Base-by-base conservation (phyloP, 1,140 invertebrate genomes). In the Drosophila mayri region DNA sequence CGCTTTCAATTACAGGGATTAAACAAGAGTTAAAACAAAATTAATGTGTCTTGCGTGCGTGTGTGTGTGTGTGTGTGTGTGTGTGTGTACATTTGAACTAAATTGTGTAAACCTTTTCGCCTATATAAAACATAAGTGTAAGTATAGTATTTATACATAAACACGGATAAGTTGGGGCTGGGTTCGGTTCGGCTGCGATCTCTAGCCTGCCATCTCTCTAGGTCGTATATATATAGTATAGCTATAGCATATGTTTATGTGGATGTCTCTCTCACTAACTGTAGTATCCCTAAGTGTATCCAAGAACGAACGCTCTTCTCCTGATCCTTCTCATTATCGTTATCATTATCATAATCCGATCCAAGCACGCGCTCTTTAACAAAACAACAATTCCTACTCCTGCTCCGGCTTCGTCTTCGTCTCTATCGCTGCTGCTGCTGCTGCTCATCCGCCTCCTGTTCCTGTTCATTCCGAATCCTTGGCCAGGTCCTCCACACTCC, bases 61-160 rank as follows among this genome's bases (percentile, higher is more conserved):
- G 25, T 5, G 25, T 25, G 41, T 52, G 49, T 30, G 41, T 70
- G 50, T 18, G 25, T 5, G 25, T 25, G 41, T 52, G 49, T 30
- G 41, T 70, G 63, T 70, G 84, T 87, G 84, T 87, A 87, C 76
- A 87, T 87, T 87, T 87, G 84, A 88, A 88, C 84, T 88, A 88
- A 88, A 90, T 88, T 88, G 85, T 84, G 70, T 88, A 90, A 84
- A 84, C 85, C 80, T 78, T 87, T 87, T 88, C 47, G 64, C 85
- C 84, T 87, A 88, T 75, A 84, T 88, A 84, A 87, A 87, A 80
- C 55, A 77, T 87, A 83, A 83, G 71, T 80, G 61, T 83, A 87
- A 79, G 79, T 83, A 78, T 88, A 83, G 68, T 88, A 80, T 88
- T 87, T 87, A 81, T 87, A 88, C 84, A 87, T 77, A 76, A 77